Conservation (phyloP, 1,140 invertebrate genomes). For the Bathynomus jamesi region DNA sequence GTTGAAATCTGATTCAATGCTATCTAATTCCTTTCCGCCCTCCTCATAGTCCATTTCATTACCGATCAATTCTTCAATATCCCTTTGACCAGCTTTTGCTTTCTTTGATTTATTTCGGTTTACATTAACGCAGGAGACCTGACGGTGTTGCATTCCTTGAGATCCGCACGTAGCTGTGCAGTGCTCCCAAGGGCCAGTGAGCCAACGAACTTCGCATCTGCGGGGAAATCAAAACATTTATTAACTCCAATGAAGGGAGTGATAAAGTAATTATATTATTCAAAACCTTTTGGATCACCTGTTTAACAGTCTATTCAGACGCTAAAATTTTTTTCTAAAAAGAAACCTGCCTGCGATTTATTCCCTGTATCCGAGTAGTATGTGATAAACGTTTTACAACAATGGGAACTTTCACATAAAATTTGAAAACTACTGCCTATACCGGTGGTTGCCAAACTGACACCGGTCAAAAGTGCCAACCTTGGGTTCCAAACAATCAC, state of each 20-base stretch:
- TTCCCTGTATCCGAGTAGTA: no score
- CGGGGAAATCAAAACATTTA: constrained; percentile 42
- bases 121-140: constrained; percentile 53
- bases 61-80: no score
- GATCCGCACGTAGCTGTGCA: constrained; percentile 56
- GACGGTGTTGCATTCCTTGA: constrained; percentile 52
- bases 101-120: no score
- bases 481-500: no score
- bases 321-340: neutral
- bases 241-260: neutral
- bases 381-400: no score
- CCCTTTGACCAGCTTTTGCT: no score
- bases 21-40: no score
- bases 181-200: constrained; percentile 54
- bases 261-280: neutral
- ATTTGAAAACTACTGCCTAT: neutral
- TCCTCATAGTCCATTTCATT: no score
- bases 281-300: neutral
- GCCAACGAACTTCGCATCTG: constrained; percentile 55
- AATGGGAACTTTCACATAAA: no score
- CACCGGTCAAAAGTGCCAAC: no score
- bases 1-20: no score
- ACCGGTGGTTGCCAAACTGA: neutral
- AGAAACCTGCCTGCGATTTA: neutral
- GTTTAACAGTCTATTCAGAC: neutral